Base-by-base conservation (phyloP, 1,140 invertebrate species). In the Whitmania pigra region DNA sequence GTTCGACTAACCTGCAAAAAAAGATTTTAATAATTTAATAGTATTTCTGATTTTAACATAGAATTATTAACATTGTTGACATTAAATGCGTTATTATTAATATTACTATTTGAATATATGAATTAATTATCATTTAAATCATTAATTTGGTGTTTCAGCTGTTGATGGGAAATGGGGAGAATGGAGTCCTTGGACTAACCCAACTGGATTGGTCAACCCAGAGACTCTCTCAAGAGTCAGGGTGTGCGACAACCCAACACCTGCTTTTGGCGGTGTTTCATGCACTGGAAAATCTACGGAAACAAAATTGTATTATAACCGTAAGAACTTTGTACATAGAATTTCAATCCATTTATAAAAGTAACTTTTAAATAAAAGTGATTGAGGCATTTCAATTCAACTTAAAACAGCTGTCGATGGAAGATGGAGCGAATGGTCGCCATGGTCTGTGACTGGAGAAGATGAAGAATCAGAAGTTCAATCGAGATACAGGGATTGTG, bases 401-500 rank as follows among this genome's bases (percentile, higher is more conserved):
- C 9, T 57, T 15, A 27, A 29, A 57, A 53, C 66, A 67, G 57
- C 67, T 25, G 74, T 78, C 31, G 74, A 77, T 72, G 75, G 76
- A n/a, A 49, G 69, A 22, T 78, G 77, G 77, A 72, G 55, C 18
- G 53, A 68, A 18, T 78, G 77, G 77, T 69, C 71, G 25, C 53
- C 69, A 25, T 78, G 77, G 76, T 74, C 72, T 69, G 57, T 54
- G 22, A 74, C 72, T 54, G 71, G 72, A 66, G 75, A 72, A 67
- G 71, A 18, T 75, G 75, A 67, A 78, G 78, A 3, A 60, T 72
- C 20, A 77, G 79, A 17, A 67, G 54, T 18, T 77, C 71, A 74
- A 54, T 74, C 73, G 11, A 80, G 86, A 31, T 83, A 79, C 15
- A 78, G 87, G 72, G 78, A 80, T 36, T 91, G 90, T 77, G 86